A percentile compares a stretch with the other conserved stretches of the same genome.
Conservation (phyloP, 2,888 invertebrate genomes). For the Calephelis perditalis region DNA sequence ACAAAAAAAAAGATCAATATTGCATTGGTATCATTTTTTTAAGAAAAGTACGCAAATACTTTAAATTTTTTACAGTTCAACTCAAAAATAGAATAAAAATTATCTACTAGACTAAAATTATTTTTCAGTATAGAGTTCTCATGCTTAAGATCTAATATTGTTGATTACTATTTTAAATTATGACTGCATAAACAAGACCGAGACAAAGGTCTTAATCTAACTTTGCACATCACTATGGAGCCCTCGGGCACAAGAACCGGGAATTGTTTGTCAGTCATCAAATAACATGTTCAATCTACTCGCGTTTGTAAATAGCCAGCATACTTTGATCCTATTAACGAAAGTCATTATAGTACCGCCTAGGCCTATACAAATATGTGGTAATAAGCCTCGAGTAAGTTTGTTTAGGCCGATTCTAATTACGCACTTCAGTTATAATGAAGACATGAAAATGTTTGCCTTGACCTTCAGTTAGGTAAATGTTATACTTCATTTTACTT, state of each 20-base stretch:
- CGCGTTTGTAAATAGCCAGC: slow-evolving; percentile 2
- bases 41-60: no score
- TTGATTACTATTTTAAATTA: no score
- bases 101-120: no score
- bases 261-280: slow-evolving; percentile 1
- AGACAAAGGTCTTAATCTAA: no score
- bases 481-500: not conserved
- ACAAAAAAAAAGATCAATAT: no score
- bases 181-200: no score
- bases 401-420: slow-evolving; percentile 5
- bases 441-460: not conserved
- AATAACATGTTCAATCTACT: slow-evolving; percentile 6
- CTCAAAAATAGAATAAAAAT: no score
- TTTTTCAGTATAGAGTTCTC: no score
- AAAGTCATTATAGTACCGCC: slow-evolving; percentile 7
- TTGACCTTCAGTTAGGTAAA: not conserved
- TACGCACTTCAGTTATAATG: slow-evolving; percentile 3
- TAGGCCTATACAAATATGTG: slow-evolving; percentile 5
- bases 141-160: no score
- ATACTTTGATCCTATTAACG: slow-evolving; percentile 11
- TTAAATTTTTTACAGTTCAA: no score
- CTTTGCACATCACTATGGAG: not conserved
- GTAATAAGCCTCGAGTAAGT: slow-evolving; percentile 2
- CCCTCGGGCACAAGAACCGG: not conserved
- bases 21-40: no score